Percentiles rank a stretch among this genome's conserved stretches.
Evolutionary conservation across 2,888 invertebrate genomes (phyloP).

Genomic region (Schizotus pectinicornis): DNA sequence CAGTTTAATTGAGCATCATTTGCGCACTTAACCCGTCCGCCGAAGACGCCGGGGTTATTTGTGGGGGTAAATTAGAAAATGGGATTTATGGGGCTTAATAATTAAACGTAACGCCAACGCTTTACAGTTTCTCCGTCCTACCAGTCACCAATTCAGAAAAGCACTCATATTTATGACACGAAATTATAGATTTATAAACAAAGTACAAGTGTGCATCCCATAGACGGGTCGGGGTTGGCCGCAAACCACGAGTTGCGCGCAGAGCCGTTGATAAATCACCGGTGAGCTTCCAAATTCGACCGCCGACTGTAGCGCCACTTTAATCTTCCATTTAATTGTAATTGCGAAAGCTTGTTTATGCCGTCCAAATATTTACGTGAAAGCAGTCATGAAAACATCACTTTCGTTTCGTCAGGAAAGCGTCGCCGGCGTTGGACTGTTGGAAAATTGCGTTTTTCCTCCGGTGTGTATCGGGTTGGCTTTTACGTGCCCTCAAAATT

Average conservation of each 20-base stretch:
- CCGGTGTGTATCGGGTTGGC: background rate
- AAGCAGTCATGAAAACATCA: background rate
- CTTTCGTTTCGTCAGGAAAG: background rate
- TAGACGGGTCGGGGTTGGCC: constrained; percentile 45
- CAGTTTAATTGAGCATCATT: too few relatives aligned
- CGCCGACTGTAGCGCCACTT: constrained; percentile 33
- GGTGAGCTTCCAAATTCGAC: constrained; percentile 43
- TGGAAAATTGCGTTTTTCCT: background rate
- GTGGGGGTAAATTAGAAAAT: constrained; percentile 13
- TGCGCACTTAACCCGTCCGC: too few relatives aligned
- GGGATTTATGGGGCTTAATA: constrained; percentile 28
- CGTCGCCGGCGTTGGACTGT: background rate
- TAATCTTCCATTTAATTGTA: constrained; percentile 34
- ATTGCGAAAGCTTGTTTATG: constrained; percentile 25
- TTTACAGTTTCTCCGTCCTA: background rate
- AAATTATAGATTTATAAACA: constrained; percentile 34
- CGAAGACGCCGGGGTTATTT: too few relatives aligned
- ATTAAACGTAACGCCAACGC: constrained; percentile 29
- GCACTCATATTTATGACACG: constrained; percentile 35
- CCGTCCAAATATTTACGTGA: constrained; percentile 8
- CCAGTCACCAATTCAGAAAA: constrained; percentile 23
- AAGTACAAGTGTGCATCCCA: constrained; percentile 33
- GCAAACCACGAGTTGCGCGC: constrained; percentile 50
- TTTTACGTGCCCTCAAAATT: constrained; percentile 14
- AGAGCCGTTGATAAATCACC: constrained; percentile 47